Conservation (phyloP, 2,888 invertebrate species). For the Drosophila melanocephala region DNA sequence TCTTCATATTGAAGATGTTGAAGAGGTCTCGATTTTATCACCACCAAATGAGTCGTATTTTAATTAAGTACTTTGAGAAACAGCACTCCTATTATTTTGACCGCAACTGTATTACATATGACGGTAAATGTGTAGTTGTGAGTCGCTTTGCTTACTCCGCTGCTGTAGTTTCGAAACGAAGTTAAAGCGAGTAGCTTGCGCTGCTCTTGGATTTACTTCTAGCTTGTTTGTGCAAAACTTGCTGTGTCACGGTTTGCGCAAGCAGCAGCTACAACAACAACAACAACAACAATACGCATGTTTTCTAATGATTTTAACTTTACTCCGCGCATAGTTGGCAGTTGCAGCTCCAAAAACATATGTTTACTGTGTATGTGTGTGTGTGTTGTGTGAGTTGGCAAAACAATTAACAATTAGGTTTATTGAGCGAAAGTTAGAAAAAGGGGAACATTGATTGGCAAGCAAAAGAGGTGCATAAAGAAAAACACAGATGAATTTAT, state of each 20-base stretch:
- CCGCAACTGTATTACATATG: neutral
- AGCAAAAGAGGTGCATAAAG: neutral
- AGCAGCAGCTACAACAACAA: conserved; percentile 25
- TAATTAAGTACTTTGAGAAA: neutral
- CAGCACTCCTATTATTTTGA: neutral
- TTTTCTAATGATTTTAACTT: conserved; percentile 17
- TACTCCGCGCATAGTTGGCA: conserved; percentile 17
- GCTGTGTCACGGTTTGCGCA: conserved; percentile 38
- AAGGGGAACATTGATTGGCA: neutral
- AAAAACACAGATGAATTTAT: neutral
- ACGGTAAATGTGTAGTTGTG: conserved; percentile 16
- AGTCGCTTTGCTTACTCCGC: conserved; percentile 48
- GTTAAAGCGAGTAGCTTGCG: conserved; percentile 47
- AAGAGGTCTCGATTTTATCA: neutral
- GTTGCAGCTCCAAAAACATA: conserved; percentile 1
- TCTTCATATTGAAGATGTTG: neutral
- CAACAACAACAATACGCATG: conserved; percentile 14
- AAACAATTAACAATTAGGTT: conserved; percentile 10
- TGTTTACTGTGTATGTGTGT: neutral
- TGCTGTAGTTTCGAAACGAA: conserved; percentile 46
- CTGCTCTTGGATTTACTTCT: conserved; percentile 22
- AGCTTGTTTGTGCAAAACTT: conserved; percentile 30
- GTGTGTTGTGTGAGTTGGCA: neutral
- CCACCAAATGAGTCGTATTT: neutral
- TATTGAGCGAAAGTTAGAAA: conserved; percentile 11